Evolutionary conservation across 2,888 invertebrate species (phyloP).

Genomic region (Camptogramma bilineatum): DNA sequence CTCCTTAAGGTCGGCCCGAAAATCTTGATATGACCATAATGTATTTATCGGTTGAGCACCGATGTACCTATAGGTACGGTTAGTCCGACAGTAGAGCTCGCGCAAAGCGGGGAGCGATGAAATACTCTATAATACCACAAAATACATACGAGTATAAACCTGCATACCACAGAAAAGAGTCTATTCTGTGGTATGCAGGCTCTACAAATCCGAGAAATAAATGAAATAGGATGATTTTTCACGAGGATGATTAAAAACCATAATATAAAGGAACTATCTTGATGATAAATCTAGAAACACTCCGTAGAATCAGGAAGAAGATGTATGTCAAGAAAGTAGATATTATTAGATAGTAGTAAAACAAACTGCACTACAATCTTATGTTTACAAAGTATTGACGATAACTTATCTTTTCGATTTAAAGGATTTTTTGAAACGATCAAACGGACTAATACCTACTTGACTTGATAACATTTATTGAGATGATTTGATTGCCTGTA

Average conservation of each 20-base stretch:
- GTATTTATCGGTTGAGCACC: too few relatives aligned
- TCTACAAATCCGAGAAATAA: too few relatives aligned
- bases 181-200: neutral
- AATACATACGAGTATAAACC: too few relatives aligned
- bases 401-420: constrained; percentile 1
- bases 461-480: neutral
- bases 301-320: neutral
- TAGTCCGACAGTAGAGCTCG: too few relatives aligned
- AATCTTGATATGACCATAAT: too few relatives aligned
- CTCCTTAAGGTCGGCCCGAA: too few relatives aligned
- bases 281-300: neutral
- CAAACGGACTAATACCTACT: neutral
- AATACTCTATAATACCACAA: too few relatives aligned
- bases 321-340: neutral
- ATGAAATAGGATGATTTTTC: too few relatives aligned
- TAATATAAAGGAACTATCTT: neutral
- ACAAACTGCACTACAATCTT: neutral
- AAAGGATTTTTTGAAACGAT: neutral
- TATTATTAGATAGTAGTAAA: neutral
- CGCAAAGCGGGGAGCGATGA: too few relatives aligned
- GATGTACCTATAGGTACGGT: too few relatives aligned
- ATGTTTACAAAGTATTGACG: neutral
- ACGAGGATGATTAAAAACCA: too few relatives aligned
- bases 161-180: too few relatives aligned
- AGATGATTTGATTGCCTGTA: neutral